Evolutionary conservation across 2,888 invertebrate genomes (phyloP), one percentile per base, ranked within the genome.

Genomic region (Apomyelois bistriatella): DNA sequence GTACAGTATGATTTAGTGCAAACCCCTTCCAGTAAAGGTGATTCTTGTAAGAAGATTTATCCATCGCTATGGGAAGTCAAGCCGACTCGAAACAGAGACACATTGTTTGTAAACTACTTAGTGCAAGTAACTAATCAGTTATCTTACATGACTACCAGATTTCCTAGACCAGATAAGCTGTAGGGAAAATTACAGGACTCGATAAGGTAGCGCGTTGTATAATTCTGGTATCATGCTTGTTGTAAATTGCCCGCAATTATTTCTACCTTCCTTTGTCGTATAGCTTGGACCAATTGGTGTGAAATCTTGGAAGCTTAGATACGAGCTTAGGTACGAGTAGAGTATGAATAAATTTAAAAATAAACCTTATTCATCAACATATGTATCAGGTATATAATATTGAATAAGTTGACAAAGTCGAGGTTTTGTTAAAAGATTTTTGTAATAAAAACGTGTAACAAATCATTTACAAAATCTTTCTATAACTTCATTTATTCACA

Each of bases 31-130:
- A 46, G 43, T 46, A 15, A 32, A 16, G 9, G 10, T 28, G 12
- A 6, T 15, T 10, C 16, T 32, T 46, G 43, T 30, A 15, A 30
- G 6, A 16, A 38, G 32, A 40, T 50, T 30, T 15, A 32, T n/a
- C 1, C 49, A 30, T n/a, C 30, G 35, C 7, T 17, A 42, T 42
- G 36, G 42, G 51, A 51, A 43, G 42, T 13, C 17, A 16, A 51
- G 15, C 10, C 16, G n/a, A 16, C 32, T 46, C 16, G 32, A 35
- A 35, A 55, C 55, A 54, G 51, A 48, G 40, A 53, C 49, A 52
- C 59, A 59, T 57, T 57, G 59, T 59, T 54, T 43, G 28, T 52
- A 48, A 38, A 47, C 16, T 54, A 46, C 49, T 43, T 56, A 50
- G 48, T 37, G 53, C 42, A 54, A 54, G 55, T 48, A 38, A 51